Evolutionary conservation across 2,113 vertebrate genomes (phyloP).

Genomic region (Morone chrysops): DNA sequence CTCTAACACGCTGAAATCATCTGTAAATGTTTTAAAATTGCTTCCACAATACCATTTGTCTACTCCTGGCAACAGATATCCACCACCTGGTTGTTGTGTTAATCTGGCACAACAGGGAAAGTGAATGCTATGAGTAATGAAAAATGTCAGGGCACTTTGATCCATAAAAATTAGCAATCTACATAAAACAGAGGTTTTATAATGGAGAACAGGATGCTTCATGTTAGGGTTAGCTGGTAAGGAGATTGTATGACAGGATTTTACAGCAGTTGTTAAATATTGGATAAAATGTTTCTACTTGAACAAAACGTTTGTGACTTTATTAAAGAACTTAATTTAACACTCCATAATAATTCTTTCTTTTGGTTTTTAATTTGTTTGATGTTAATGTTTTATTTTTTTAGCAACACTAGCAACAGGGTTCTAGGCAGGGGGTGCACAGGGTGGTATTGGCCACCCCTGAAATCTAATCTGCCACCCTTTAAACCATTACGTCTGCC

Average conservation of each 20-base stretch:
- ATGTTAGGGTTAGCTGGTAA: background rate
- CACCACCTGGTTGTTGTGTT: background rate
- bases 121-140: background rate
- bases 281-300: background rate
- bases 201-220: background rate
- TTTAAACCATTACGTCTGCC: too few species aligned
- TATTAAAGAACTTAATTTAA: background rate
- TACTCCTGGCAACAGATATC: background rate
- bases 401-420: too few species aligned
- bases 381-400: too few species aligned
- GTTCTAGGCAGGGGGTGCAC: too few species aligned
- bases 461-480: too few species aligned
- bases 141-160: background rate
- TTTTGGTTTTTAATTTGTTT: too few species aligned
- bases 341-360: too few species aligned
- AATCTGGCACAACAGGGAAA: background rate
- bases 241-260: background rate
- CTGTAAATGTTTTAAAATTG: constrained; percentile 7
- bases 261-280: background rate
- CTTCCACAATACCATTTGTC: background rate
- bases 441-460: too few species aligned
- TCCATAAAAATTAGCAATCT: background rate
- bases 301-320: background rate
- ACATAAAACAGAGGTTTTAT: background rate
- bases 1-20: background rate